Percentiles rank a stretch among this genome's conserved stretches.
Conservation (phyloP, 2,797 vertebrate genomes). For the Lindbergichthys nudifrons region DNA sequence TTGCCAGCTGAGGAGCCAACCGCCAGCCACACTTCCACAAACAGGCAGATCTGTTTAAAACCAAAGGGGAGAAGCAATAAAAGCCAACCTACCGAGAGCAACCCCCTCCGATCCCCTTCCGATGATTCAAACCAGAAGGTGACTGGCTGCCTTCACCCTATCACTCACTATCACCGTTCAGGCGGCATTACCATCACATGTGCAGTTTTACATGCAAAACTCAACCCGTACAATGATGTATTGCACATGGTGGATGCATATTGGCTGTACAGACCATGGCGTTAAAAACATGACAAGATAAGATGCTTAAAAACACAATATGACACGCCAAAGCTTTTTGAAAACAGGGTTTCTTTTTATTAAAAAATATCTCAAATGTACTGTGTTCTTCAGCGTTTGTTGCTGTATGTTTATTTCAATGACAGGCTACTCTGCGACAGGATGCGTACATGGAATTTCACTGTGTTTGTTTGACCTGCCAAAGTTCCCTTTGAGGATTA, state of each 20-base stretch:
- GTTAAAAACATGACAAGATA: slow-evolving; percentile 20
- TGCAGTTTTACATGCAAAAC: slow-evolving; percentile 43
- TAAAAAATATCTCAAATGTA: slow-evolving; percentile 24
- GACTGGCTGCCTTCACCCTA: slow-evolving; percentile 73
- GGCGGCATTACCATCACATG: slow-evolving; percentile 59
- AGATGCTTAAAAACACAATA: slow-evolving; percentile 1
- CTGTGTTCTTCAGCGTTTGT: slow-evolving; percentile 42
- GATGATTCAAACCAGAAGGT: slow-evolving; percentile 87
- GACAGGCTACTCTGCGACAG: slow-evolving; percentile 67
- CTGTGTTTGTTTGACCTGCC: slow-evolving; percentile 78
- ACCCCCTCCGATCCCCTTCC: slow-evolving; percentile 68
- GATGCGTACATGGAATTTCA: slow-evolving; percentile 65
- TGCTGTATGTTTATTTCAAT: slow-evolving; percentile 70
- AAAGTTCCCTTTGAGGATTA: slow-evolving; percentile 70
- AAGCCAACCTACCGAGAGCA: slow-evolving; percentile 80
- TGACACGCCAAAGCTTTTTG: background rate
- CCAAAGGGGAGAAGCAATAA: slow-evolving; percentile 85
- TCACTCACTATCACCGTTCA: slow-evolving; percentile 71
- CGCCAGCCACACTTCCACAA: slow-evolving; percentile 89
- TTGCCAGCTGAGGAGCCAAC: slow-evolving; percentile 85
- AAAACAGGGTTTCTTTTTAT: slow-evolving; percentile 4
- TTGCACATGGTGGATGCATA: slow-evolving; percentile 14
- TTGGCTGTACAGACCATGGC: background rate
- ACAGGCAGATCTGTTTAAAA: slow-evolving; percentile 89
- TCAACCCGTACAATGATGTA: slow-evolving; percentile 17